Base-by-base conservation (phyloP, 2,888 invertebrate genomes). In the Sesia apiformis region DNA sequence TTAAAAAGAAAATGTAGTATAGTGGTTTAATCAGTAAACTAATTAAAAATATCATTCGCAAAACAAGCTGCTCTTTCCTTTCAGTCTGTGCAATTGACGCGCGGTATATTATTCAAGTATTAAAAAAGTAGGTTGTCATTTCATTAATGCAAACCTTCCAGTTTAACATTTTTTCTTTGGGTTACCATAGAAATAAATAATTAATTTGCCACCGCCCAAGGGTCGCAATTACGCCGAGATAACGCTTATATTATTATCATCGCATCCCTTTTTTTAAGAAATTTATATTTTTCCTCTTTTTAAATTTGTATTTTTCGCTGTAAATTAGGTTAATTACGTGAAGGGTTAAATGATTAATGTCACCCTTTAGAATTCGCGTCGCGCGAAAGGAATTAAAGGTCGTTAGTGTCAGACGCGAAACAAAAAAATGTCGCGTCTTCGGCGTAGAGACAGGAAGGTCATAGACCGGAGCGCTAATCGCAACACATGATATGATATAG, bases 281-380 rank as follows among this genome's bases (percentile, higher is more conserved):
- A 52, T 55, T 55, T 57, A 57, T 53, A 46, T 46, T 46, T 46
- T 5, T 50, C 56, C 52, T 55, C 53, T 52, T 57, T 59, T 57
- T 53, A 46, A 8, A 59, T 62, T 69, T 63, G 66, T 65, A 66
- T 70, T 68, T 72, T 73, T 65, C 63, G 55, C 62, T 65, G 60
- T 72, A 75, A 77, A 77, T 76, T 76, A 70, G 72, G 73, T 76
- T 84, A 80, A 81, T 80, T 82, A 78, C 67, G 61, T 59, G 61
- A 66, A 73, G 76, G 78, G 76, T 74, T 72, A 70, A 74, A 74
- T 81, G 77, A 81, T 81, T 79, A 79, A 80, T 78, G 72, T 70
- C 63, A 60, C 64, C 64, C 79, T 76, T 81, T 81, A 74, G 70
- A 81, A 80, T 78, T 77, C 72, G 71, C 67, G 62, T 76, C 73